phyloP scores from a whole-genome alignment of 2,797 vertebrate species.

The Ptychobarbus kaznakovi region DNA sequence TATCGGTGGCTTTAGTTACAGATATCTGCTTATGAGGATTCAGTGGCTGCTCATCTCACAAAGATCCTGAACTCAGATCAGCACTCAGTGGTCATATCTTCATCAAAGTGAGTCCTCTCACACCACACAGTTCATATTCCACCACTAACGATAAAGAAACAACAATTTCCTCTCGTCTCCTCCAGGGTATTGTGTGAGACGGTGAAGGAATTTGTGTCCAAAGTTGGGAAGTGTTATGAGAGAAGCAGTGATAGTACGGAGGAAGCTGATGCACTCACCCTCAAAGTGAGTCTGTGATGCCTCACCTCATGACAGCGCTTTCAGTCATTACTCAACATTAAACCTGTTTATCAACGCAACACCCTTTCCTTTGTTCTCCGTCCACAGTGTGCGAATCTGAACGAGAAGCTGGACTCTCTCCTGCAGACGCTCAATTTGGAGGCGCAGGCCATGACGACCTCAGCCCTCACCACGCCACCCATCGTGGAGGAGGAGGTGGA shows the following conservation, averaged over 20 bases:
- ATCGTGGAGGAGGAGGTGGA: conserved; percentile 86
- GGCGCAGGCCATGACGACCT: conserved; percentile 73
- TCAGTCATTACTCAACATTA: background rate
- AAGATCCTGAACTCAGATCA: conserved; percentile 98
- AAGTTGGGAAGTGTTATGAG: conserved; percentile 94
- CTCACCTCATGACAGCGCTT: background rate
- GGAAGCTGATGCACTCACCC: conserved; percentile 89
- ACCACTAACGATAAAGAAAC: background rate
- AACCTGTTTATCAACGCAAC: background rate
- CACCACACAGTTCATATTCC: background rate
- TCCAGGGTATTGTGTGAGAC: conserved; percentile 95
- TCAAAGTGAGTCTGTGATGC: conserved; percentile 84
- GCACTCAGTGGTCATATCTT: conserved; percentile 93
- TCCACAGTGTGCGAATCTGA: conserved; percentile 88
- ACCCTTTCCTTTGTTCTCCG: background rate
- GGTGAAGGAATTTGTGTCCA: conserved; percentile 96
- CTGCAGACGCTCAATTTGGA: conserved; percentile 90
- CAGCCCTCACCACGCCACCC: conserved; percentile 78
- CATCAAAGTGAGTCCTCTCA: conserved; percentile 89
- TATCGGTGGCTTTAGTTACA: conserved; percentile 76
- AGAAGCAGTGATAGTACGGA: conserved; percentile 87
- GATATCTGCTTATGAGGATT: conserved; percentile 95
- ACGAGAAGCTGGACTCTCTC: conserved; percentile 94
- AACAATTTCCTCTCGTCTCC: background rate
- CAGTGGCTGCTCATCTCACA: conserved; percentile 92